Conservation (phyloP, 2,888 invertebrate genomes). For the Blastobasis adustella region DNA sequence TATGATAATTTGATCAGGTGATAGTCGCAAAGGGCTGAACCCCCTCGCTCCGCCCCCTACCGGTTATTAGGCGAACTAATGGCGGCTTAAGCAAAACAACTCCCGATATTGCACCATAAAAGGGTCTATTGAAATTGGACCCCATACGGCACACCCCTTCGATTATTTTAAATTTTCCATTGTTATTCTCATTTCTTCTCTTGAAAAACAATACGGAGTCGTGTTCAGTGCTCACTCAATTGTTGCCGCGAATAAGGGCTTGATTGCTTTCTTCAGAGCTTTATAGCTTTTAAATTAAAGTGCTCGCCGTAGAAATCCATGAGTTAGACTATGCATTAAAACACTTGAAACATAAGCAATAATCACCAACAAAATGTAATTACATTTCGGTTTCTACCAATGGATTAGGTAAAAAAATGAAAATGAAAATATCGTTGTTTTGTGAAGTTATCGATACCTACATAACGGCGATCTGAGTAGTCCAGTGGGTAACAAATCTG, state of each 20-base stretch:
- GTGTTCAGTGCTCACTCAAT: slow-evolving; percentile 18
- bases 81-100: slow-evolving; percentile 56
- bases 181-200: slow-evolving; percentile 38
- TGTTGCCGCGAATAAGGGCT: slow-evolving; percentile 8
- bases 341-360: too few relatives aligned
- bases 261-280: slow-evolving; percentile 9
- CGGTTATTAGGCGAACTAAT: slow-evolving; percentile 58
- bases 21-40: slow-evolving; percentile 26
- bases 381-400: too few relatives aligned
- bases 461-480: too few relatives aligned
- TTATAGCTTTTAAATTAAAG: slow-evolving; percentile 1
- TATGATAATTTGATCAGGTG: slow-evolving; percentile 61
- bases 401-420: too few relatives aligned
- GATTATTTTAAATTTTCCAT: slow-evolving; percentile 54
- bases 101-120: slow-evolving; percentile 50
- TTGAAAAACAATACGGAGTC: slow-evolving; percentile 31
- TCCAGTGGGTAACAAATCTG: too few relatives aligned
- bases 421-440: too few relatives aligned
- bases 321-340: too few relatives aligned
- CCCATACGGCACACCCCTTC: slow-evolving; percentile 45
- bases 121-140: slow-evolving; percentile 51
- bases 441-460: too few relatives aligned
- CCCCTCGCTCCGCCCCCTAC: slow-evolving; percentile 24
- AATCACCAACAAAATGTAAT: too few relatives aligned
- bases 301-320: too few relatives aligned